Evolutionary conservation across 2,113 vertebrate species (phyloP).

Genomic region (Trematocara macrostoma): DNA sequence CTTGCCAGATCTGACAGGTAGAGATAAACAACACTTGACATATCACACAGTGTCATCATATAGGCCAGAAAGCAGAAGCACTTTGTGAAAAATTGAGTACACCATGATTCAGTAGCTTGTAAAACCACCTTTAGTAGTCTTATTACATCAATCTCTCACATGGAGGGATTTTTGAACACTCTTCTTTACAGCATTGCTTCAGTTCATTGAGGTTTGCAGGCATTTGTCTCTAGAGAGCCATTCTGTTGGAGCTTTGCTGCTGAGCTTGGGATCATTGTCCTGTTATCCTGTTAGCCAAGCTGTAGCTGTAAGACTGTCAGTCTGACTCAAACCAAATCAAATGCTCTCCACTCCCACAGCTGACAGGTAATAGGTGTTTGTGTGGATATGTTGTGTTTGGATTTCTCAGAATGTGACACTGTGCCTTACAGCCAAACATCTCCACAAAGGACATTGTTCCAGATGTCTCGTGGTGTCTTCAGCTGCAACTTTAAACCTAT

Average conservation of each 20-base stretch:
- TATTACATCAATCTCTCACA: neutral
- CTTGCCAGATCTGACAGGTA: neutral
- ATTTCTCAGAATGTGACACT: neutral
- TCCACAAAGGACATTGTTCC: neutral
- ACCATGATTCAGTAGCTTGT: neutral
- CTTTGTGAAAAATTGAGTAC: neutral
- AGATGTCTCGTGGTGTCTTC: neutral
- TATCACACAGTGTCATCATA: neutral
- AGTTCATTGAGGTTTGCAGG: neutral
- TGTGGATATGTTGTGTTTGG: neutral
- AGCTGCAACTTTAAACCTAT: neutral
- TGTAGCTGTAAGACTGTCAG: neutral
- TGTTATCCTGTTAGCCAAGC: neutral
- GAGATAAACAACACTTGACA: neutral
- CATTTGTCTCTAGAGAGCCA: neutral
- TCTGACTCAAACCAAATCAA: neutral
- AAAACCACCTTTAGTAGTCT: neutral
- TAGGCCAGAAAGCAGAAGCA: neutral
- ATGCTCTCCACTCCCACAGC: neutral
- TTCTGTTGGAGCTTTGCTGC: neutral
- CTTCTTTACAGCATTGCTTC: neutral
- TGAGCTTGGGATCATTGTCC: neutral
- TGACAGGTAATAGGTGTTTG: neutral
- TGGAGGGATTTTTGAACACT: neutral
- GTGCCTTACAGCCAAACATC: neutral